Evolutionary conservation across 2,113 vertebrate genomes (phyloP).

Genomic region (Myotis lucifugus): DNA sequence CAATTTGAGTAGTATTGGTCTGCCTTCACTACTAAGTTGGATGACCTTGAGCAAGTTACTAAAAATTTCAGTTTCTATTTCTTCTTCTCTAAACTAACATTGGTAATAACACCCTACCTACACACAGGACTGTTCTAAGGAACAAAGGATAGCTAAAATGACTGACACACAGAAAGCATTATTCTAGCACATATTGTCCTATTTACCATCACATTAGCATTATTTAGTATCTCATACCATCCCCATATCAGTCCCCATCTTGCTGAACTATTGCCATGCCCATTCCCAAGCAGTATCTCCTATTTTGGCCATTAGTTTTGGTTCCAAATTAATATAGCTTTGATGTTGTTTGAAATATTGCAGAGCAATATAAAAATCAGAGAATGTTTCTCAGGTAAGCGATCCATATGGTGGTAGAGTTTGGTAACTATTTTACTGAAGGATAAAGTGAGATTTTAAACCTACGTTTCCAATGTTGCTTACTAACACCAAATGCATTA

Average conservation of each 20-base stretch:
- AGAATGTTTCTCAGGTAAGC: slow-evolving; percentile 24
- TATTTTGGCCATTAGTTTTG: background rate
- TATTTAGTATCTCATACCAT: background rate
- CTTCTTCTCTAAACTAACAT: background rate
- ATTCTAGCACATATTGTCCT: background rate
- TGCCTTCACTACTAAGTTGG: background rate
- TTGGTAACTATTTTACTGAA: slow-evolving; percentile 40
- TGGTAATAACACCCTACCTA: background rate
- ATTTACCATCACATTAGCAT: background rate
- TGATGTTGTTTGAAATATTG: background rate
- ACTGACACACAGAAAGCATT: background rate
- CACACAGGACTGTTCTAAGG: background rate
- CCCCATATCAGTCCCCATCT: background rate
- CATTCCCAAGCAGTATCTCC: background rate
- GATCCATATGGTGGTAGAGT: background rate
- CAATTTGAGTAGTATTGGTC: background rate
- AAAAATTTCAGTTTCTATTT: background rate
- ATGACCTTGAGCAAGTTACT: background rate
- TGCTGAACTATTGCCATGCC: background rate
- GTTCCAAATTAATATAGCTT: background rate
- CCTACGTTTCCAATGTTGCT: background rate
- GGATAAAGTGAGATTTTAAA: background rate
- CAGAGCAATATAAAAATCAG: background rate
- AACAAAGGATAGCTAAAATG: background rate
- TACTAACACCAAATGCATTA: background rate